Percentiles rank a stretch among this genome's conserved stretches.
Evolutionary conservation across 2,113 vertebrate species (phyloP).

Genomic region (Puntigrus tetrazona): DNA sequence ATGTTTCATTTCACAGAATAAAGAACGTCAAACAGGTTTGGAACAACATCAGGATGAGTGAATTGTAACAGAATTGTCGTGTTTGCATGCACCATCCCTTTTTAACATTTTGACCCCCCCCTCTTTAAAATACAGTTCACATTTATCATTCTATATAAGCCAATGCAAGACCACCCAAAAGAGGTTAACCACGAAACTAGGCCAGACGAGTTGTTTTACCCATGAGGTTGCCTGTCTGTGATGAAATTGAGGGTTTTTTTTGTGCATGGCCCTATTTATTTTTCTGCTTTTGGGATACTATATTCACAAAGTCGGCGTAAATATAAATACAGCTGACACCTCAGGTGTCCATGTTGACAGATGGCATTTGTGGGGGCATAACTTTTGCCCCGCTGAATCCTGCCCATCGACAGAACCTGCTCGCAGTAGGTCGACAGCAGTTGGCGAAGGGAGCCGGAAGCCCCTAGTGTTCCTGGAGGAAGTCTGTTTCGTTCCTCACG

Average conservation of each 20-base stretch:
- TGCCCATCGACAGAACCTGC: constrained; percentile 60
- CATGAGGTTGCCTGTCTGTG: constrained; percentile 4
- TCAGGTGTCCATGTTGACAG: constrained; percentile 55
- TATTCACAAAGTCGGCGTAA: background rate
- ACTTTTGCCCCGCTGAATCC: constrained; percentile 45
- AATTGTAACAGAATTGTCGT: background rate
- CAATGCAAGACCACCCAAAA: background rate
- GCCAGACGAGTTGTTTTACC: background rate
- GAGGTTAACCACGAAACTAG: constrained; percentile 9
- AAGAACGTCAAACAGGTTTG: background rate
- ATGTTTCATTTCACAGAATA: background rate
- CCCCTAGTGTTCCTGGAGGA: constrained; percentile 73
- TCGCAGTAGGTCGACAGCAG: constrained; percentile 65
- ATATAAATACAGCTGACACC: constrained; percentile 34
- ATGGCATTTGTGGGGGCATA: constrained; percentile 54
- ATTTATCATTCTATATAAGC: background rate
- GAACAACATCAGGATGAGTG: background rate
- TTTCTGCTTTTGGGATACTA: background rate
- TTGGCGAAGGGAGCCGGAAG: constrained; percentile 73
- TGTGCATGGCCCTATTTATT: background rate
- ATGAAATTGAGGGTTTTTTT: background rate
- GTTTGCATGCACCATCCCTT: background rate
- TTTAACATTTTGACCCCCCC: background rate
- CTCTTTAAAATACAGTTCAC: background rate
- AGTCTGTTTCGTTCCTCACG: constrained; percentile 66